Evolutionary conservation across 2,888 invertebrate species (phyloP), one percentile per base, ranked within the genome.

Genomic region (Pseudanteris insignis): DNA sequence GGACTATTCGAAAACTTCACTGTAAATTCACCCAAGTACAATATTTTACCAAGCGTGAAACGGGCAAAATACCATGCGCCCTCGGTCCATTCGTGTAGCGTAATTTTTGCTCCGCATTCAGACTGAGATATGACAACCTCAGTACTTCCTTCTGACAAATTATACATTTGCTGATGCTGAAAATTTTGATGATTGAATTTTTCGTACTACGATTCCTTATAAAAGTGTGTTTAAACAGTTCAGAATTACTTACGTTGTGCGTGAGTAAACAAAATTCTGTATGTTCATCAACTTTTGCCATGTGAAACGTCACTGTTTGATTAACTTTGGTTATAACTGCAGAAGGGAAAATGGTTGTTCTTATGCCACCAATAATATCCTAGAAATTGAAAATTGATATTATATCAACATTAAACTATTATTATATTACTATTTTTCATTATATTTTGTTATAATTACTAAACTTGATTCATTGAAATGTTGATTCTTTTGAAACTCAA

Each of bases 61-160:
- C 21, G 26, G 9, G 8, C 6, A 10, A 38, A 11, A 7, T 10
- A 6, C 38, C 26, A 38, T 26, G 10, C 6, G 2, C 10, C 10
- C 9, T 2, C 11, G 11, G 10, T 10, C 10, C 21, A 3, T 10
- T 9, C 4, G 3, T 21, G 1, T 9, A 37, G 3, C 10, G 25
- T 26, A 2, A 37, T 26, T 26, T 14, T 25, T 3, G 11, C 37
- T 1, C 28, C 29, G 11, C 40, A 40, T 28, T 28, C 15, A 7
- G 15, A 14, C 1, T 9, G 14, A 10, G 40, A 15, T 7, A 15
- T 8, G 1, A 40, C 5, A 15, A 28, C 14, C 1, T 29, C 15
- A 2, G 18, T 28, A 6, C 24, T 10, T 1, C 12, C 12, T 28
- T 40, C 10, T 4, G 29, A 11, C 2, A 28, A n/a, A n/a, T 40